Evolutionary conservation across 2,113 vertebrate species (phyloP), one percentile per base, ranked within the genome.

Genomic region (Fregetta grallaria): DNA sequence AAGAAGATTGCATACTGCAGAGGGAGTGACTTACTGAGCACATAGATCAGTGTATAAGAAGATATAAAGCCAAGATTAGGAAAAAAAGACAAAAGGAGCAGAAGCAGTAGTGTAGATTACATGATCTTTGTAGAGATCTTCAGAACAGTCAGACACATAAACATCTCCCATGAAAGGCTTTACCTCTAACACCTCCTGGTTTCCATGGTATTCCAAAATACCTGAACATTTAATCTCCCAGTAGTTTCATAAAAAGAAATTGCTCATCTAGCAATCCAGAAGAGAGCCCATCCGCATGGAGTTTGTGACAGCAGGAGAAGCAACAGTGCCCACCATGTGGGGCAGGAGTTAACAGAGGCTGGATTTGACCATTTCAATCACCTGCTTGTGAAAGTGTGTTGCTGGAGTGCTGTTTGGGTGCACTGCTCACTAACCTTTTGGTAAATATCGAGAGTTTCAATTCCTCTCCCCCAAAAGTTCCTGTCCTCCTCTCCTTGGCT

Each of bases 141-240:
- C 52, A 61, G 70, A 96, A 42, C 23, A 63, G 62, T 74, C 63
- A 44, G 17, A 76, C 74, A 76, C 61, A 89, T 68, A 90, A 94
- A 81, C 40, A 63, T 65, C 47, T 93, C 23, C 73, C 65, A 44
- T 36, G 71, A 66, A 89, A 89, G 26, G 52, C 65, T 86, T 71
- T 92, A 47, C 63, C 27, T 94, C 61, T 84, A 75, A 91, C 49
- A 85, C 20, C 36, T 86, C 56, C 42, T 79, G 47, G 86, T 92
- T 96, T 95, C 94, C 91, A 92, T 92, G 66, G 74, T 34, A 82
- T 78, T 95, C 34, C 70, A 92, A 86, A 85, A 88, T 47, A 93
- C 68, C 80, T 86, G 91, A 86, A 68, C 34, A 42, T 56, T 81
- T 84, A 5, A 67, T 45, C 21, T 81, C 65, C 44, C n/a, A 27